phyloP scores from a whole-genome alignment of 2,888 invertebrate species.

The Ferdinandea cuprea region DNA sequence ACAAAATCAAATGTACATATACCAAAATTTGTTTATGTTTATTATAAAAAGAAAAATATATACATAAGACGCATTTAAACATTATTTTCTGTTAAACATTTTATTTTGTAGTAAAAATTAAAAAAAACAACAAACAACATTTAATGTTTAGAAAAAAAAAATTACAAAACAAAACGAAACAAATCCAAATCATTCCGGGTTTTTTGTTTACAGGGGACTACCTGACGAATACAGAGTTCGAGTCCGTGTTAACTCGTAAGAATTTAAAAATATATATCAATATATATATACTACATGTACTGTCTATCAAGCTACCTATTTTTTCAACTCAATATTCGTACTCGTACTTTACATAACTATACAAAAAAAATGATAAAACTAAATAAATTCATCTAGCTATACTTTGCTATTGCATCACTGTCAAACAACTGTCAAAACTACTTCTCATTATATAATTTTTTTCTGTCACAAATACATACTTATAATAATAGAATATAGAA shows the following conservation, averaged over 20 bases:
- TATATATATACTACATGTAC: constrained; percentile 74
- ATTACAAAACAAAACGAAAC: constrained; percentile 75
- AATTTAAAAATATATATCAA: constrained; percentile 79
- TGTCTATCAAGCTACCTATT: constrained; percentile 71
- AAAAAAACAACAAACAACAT: constrained; percentile 68
- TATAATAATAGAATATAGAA: constrained; percentile 24
- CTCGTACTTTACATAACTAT: constrained; percentile 70
- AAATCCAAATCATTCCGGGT: constrained; percentile 80
- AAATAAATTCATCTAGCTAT: constrained; percentile 49
- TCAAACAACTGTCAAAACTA: constrained; percentile 58
- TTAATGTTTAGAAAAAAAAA: constrained; percentile 60
- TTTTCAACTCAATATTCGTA: constrained; percentile 68
- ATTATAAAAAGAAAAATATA: constrained; percentile 24
- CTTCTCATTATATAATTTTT: constrained; percentile 31
- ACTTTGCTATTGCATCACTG: constrained; percentile 71
- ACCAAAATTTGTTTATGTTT: constrained; percentile 25
- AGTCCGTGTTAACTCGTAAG: constrained; percentile 94
- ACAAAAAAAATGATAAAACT: constrained; percentile 32
- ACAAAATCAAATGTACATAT: constrained; percentile 46
- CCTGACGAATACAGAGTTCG: constrained; percentile 93
- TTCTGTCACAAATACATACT: constrained; percentile 30
- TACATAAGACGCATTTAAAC: constrained; percentile 47
- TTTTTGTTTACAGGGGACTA: constrained; percentile 85
- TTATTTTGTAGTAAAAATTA: constrained; percentile 44
- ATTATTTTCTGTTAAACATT: constrained; percentile 21